Base-by-base conservation (phyloP, 2,888 invertebrate genomes). In the Pemphredon lugubris region DNA sequence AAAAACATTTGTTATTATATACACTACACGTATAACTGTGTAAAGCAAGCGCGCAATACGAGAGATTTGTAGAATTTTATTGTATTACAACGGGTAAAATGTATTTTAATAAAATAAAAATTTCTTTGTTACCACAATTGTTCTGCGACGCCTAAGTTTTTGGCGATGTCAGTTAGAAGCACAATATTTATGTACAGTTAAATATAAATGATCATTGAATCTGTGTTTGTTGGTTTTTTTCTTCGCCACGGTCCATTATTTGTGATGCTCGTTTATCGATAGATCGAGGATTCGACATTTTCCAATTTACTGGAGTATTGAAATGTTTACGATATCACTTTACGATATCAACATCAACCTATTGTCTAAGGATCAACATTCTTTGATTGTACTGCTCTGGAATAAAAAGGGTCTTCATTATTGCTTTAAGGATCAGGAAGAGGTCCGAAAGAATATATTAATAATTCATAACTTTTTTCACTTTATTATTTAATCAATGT, bases 401-500 rank as follows among this genome's bases (percentile, higher is more conserved):
- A n/a, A n/a, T n/a, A n/a, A n/a, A n/a, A n/a, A n/a, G n/a, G n/a
- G n/a, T n/a, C n/a, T n/a, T n/a, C n/a, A n/a, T n/a, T n/a, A n/a
- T n/a, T n/a, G n/a, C n/a, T n/a, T n/a, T n/a, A n/a, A n/a, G n/a
- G n/a, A n/a, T n/a, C n/a, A n/a, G n/a, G n/a, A n/a, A n/a, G n/a
- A n/a, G n/a, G n/a, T n/a, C n/a, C n/a, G n/a, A n/a, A n/a, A n/a
- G n/a, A n/a, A n/a, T n/a, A n/a, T n/a, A n/a, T n/a, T n/a, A n/a
- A n/a, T n/a, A n/a, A n/a, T n/a, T n/a, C n/a, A n/a, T n/a, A n/a
- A n/a, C n/a, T n/a, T n/a, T n/a, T 77, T 74, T 47, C 64, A 75
- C 74, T 83, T 83, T 86, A 84, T 83, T 84, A 83, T 83, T 73
- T 80, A 82, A 81, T 82, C 77, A 79, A 82, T 81, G 73, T 75